phyloP scores from a whole-genome alignment of 2,888 invertebrate genomes.

The Drosophila ezoana region DNA sequence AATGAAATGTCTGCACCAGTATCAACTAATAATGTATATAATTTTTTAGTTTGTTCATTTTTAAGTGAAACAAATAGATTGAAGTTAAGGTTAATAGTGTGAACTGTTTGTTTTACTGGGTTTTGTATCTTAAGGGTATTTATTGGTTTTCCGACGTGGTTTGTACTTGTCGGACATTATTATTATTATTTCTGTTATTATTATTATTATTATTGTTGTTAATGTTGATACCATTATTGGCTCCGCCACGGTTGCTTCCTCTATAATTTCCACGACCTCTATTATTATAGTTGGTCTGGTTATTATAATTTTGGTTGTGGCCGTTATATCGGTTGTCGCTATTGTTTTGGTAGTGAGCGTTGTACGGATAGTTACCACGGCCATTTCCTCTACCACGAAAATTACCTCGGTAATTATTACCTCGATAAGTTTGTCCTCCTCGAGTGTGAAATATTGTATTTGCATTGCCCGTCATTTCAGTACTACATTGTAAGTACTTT shows the following conservation, averaged over 20 bases:
- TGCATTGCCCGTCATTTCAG: not conserved
- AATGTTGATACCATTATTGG: not conserved
- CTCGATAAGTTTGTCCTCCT: not conserved
- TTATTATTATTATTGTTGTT: not conserved
- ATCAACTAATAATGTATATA: no score
- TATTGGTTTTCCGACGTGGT: not conserved
- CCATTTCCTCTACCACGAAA: slow-evolving; percentile 3
- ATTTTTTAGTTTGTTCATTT: no score
- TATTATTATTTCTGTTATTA: not conserved
- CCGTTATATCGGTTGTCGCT: not conserved
- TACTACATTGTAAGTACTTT: slow-evolving; percentile 1
- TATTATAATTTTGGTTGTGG: not conserved
- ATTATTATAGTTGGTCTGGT: no score
- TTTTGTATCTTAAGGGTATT: no score
- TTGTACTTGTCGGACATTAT: not conserved
- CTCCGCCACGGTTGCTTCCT: not conserved
- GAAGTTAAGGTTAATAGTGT: no score
- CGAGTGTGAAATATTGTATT: not conserved
- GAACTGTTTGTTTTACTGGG: no score
- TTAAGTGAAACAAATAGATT: no score
- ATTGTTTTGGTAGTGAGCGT: not conserved
- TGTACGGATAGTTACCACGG: not conserved
- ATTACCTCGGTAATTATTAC: not conserved
- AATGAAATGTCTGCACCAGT: no score
- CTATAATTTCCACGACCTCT: not conserved